Evolutionary conservation across 2,888 invertebrate species (phyloP).

Genomic region (Leptarthrus brevirostris): DNA sequence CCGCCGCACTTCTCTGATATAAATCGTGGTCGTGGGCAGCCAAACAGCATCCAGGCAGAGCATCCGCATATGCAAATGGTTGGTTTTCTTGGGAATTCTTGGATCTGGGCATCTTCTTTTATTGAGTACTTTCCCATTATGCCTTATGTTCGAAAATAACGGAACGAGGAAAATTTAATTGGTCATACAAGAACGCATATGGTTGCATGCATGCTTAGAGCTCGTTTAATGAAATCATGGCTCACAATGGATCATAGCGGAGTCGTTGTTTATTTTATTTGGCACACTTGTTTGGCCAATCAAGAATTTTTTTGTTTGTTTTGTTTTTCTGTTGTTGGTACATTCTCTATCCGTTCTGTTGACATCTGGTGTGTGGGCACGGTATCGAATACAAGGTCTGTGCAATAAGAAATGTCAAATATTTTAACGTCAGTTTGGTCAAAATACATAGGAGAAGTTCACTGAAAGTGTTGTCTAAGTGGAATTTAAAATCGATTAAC

Average conservation of each 20-base stretch:
- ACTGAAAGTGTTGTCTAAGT: too few relatives aligned
- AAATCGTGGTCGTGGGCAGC: neutral
- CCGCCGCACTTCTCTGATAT: too few relatives aligned
- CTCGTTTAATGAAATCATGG: neutral
- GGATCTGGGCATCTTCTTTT: neutral
- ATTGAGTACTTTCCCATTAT: neutral
- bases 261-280: slow-evolving; percentile 13
- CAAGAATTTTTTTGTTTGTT: neutral
- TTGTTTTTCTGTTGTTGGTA: neutral
- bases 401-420: too few relatives aligned
- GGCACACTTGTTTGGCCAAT: neutral
- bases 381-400: too few relatives aligned
- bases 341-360: neutral
- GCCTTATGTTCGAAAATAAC: slow-evolving; percentile 20
- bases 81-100: neutral
- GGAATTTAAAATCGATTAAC: too few relatives aligned
- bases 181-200: slow-evolving; percentile 2
- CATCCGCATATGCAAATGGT: slow-evolving; percentile 2
- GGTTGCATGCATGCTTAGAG: neutral
- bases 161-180: slow-evolving; percentile 16
- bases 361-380: neutral
- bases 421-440: too few relatives aligned
- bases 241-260: too few relatives aligned
- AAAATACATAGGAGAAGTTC: too few relatives aligned
- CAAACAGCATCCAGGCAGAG: neutral